Base-by-base conservation (phyloP, 2,888 invertebrate species). In the Drosophila barbarae region DNA sequence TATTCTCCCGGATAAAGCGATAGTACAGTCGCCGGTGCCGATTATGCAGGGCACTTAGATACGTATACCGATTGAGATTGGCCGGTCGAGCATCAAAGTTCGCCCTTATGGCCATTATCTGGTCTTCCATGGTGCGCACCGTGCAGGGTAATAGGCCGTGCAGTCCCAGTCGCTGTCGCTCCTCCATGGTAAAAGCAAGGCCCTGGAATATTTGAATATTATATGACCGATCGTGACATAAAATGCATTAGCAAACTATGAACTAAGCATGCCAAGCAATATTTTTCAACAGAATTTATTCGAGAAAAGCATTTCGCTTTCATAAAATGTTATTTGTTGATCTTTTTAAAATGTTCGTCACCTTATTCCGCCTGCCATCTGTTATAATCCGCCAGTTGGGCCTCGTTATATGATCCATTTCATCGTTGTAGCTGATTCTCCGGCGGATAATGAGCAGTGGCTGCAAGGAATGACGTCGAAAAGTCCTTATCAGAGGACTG, bases 1-100 rank as follows among this genome's bases (percentile, higher is more conserved):
- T 95, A 87, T 98, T 93, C 78, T 96, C 95, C 21, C 92, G 92
- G 42, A 98, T 90, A 49, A 98, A 93, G 8, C 95, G 93, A 90
- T 95, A 99, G 91, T 98, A 99, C 23, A 99, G 91, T 76, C 95
- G 94, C 89, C 98, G 97, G 88, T 99, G 98, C 73, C 97, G 93
- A 85, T 97, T 97, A 93, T 59, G 49, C 35, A 74, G 32, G 9
- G 94, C 94, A 90, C 95, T 95, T 32, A 99, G 92, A 87, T 96
- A 98, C 80, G 97, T 94, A 90, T 97, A 98, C 88, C 96, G 95
- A 89, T 96, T 95, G 66, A 98, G 92, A 71, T 96, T 94, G 75
- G 95, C 94, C 46, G 93, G 92, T 75, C 96, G 94, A 54, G 95
- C 92, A 34, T 94, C 93, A 68, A 98, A 91, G 87, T 96, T 95